These are phyloP conservation scores for Rachycentron canadum DNA, from an alignment of 2,797 vertebrate genomes.

Conservation along the genomic window DNA sequence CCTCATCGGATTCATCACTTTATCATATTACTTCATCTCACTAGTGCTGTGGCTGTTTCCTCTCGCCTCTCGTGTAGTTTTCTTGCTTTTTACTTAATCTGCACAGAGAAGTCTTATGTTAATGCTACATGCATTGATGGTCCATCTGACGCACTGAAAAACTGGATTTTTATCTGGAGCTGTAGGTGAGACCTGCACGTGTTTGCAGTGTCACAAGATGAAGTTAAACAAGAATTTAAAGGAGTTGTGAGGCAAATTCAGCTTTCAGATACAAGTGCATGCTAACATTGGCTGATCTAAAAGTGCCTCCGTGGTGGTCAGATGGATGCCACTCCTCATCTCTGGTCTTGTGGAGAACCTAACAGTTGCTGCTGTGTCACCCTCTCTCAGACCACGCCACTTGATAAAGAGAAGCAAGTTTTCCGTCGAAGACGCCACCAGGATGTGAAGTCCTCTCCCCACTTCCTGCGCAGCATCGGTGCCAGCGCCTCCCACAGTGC, in stretches of 20 bases:
- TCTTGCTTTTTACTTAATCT: constrained; percentile 62
- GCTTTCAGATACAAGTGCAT: constrained; percentile 37
- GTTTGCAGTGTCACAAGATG: constrained; percentile 22
- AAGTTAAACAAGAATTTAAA: neutral
- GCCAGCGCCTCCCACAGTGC: constrained; percentile 84
- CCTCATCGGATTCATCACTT: constrained; percentile 58
- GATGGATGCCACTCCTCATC: constrained; percentile 18
- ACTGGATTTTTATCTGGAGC: neutral
- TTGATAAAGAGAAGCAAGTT: constrained; percentile 99
- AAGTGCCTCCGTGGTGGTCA: constrained; percentile 6
- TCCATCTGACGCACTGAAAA: neutral
- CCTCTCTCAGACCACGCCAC: constrained; percentile 95
- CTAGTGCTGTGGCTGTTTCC: constrained; percentile 81
- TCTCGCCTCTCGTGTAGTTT: constrained; percentile 35
- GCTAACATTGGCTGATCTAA: constrained; percentile 17
- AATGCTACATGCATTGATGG: constrained; percentile 10
- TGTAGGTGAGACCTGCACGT: constrained; percentile 4
- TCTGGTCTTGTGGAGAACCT: constrained; percentile 25
- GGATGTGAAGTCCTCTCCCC: constrained; percentile 89
- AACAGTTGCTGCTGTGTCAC: constrained; percentile 82
- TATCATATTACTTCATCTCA: constrained; percentile 86
- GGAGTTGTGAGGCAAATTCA: constrained; percentile 5
- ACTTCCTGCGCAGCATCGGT: constrained; percentile 78
- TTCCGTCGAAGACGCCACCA: constrained; percentile 97
- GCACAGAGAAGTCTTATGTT: constrained; percentile 8